Conservation (phyloP, 2,888 invertebrate genomes). For the Drosophila gaucha region DNA sequence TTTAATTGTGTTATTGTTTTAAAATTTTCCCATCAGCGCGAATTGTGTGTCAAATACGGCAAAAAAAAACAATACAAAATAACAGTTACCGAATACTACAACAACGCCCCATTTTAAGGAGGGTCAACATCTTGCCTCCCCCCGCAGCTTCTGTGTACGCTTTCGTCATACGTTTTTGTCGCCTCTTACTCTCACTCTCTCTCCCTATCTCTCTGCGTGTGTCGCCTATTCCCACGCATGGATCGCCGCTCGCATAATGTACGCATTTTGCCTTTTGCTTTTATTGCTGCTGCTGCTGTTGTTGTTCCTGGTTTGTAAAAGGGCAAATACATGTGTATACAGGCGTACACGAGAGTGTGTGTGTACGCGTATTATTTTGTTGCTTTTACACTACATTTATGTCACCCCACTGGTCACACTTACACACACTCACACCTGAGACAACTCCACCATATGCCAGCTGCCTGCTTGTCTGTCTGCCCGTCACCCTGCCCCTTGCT, state of each 20-base stretch:
- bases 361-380: constrained; percentile 42
- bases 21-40: constrained; percentile 67
- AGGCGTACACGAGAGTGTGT: constrained; percentile 3
- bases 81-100: constrained; percentile 56
- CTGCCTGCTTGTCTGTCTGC: constrained; percentile 26
- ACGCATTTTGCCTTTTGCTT: constrained; percentile 42
- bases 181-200: constrained; percentile 22
- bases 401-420: constrained; percentile 64
- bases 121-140: constrained; percentile 50
- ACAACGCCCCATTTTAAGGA: constrained; percentile 63
- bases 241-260: constrained; percentile 55
- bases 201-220: constrained; percentile 20
- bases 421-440: constrained; percentile 62
- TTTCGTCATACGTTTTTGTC: constrained; percentile 56
- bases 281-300: constrained; percentile 21
- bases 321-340: constrained; percentile 38
- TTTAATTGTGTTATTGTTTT: constrained; percentile 74
- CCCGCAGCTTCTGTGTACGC: constrained; percentile 31
- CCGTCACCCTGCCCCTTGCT: constrained; percentile 7
- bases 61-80: constrained; percentile 7
- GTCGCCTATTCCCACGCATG: constrained; percentile 61
- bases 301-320: constrained; percentile 62
- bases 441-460: constrained; percentile 71
- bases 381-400: constrained; percentile 53
- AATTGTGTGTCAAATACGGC: constrained; percentile 63